Conservation (phyloP, 2,797 vertebrate genomes). For the Hyperoplus immaculatus region DNA sequence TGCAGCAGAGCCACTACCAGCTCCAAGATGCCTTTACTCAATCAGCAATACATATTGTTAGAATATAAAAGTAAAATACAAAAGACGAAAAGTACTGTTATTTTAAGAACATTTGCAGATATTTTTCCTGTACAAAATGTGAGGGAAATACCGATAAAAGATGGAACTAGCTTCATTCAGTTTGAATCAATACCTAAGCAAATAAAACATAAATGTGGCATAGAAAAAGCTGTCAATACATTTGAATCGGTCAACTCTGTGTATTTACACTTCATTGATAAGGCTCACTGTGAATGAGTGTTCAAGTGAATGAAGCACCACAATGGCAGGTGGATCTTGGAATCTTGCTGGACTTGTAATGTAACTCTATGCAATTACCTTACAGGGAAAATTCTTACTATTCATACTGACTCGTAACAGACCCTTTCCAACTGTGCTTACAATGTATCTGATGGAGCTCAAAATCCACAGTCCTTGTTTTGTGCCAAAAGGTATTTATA, state of each 20-base stretch:
- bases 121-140: background rate
- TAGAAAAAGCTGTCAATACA: background rate
- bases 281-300: background rate
- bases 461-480: background rate
- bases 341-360: too few relatives aligned
- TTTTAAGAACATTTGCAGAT: background rate
- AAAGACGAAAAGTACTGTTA: background rate
- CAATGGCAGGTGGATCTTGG: too few relatives aligned
- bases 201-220: background rate
- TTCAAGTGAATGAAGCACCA: background rate
- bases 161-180: background rate
- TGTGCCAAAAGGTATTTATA: background rate
- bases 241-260: background rate
- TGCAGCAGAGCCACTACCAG: background rate
- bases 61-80: too few relatives aligned
- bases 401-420: too few relatives aligned
- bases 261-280: background rate
- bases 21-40: background rate
- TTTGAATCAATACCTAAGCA: background rate
- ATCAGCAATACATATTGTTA: background rate
- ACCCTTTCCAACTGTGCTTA: too few relatives aligned
- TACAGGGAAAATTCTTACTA: too few relatives aligned
- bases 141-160: background rate
- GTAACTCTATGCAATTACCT: too few relatives aligned
- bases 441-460: background rate